phyloP scores from a whole-genome alignment of 1,140 invertebrate genomes.

The Drusus annulatus region DNA sequence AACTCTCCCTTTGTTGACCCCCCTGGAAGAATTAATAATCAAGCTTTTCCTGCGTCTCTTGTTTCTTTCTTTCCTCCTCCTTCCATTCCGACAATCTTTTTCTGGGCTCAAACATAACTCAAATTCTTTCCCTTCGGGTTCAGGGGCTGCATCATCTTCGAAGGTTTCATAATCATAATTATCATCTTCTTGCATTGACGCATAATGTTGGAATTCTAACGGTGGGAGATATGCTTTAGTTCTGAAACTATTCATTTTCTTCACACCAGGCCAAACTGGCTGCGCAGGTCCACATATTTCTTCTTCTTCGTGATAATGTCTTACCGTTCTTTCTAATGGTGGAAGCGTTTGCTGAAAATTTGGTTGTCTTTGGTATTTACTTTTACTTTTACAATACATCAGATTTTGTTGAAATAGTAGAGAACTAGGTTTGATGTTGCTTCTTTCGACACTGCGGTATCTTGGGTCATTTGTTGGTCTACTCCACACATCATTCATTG shows the following conservation, averaged over 20 bases:
- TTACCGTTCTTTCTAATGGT: constrained; percentile 30
- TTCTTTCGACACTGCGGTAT: constrained; percentile 5
- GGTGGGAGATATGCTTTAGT: constrained; percentile 51
- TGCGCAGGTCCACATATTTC: not conserved
- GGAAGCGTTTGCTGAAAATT: constrained; percentile 35
- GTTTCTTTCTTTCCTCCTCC: constrained; percentile 6
- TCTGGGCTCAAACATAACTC: not conserved
- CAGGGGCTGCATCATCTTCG: not conserved
- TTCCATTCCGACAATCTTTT: not conserved
- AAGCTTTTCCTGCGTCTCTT: constrained; percentile 12
- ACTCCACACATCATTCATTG: not conserved
- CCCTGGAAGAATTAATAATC: constrained; percentile 50
- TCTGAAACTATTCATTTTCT: constrained; percentile 43
- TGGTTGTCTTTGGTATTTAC: constrained; percentile 15
- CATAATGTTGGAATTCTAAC: constrained; percentile 39
- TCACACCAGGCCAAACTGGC: constrained; percentile 25
- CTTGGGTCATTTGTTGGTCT: constrained; percentile 16
- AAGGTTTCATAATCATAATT: not conserved
- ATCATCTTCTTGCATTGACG: constrained; percentile 17
- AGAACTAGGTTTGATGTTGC: not conserved
- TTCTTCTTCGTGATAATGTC: constrained; percentile 6
- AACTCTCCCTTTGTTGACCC: constrained; percentile 55
- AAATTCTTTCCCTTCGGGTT: not conserved
- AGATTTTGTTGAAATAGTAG: not conserved
- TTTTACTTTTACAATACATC: not conserved